Evolutionary conservation across 2,888 invertebrate genomes (phyloP), one percentile per base, ranked within the genome.

Genomic region (Epirrhoe alternata): DNA sequence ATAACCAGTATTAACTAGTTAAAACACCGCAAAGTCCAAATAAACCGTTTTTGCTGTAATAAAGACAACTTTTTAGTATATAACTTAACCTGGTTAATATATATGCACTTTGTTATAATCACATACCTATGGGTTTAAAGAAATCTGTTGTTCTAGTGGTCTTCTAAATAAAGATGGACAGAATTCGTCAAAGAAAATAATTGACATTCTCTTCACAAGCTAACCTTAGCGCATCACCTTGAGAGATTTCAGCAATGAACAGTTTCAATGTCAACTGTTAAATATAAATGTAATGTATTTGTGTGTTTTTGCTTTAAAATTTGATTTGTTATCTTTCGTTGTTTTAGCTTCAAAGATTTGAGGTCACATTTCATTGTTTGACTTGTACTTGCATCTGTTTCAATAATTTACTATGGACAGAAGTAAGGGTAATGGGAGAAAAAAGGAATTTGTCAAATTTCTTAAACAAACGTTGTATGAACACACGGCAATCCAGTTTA

Each of bases 201-300:
- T 55, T 42, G 42, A 45, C 47, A 47, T 52, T 57, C 63, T 57
- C 52, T 24, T 12, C 12, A 64, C 56, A 57, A 17, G 12, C 14
- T 52, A 56, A 64, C 63, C 57, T 58, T 52, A 51, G 14, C 47
- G 58, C n/a, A 1, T 64, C 54, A 64, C 64, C 64, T 64, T 64
- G 59, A n/a, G 24, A 45, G 58, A 58, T 59, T 64, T 64, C 59
- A 64, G 64, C 64, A 64, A 58, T 57, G 59, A 64, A 45, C 58
- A 10, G 30, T 42, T 50, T 64, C 64, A 64, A 64, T 64, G 64
- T 59, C 64, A 55, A 53, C 59, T 38, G 53, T 45, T 58, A 64
- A 63, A 64, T 58, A 64, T 54, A 64, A 63, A 50, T 60, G 33
- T 31, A 49, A 64, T 52, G 55, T 42, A 24, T 59, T 49, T 45